Percentiles rank a stretch among this genome's conserved stretches.
phyloP scores from a whole-genome alignment of 2,888 invertebrate species.

The Leptinotarsa juncta region DNA sequence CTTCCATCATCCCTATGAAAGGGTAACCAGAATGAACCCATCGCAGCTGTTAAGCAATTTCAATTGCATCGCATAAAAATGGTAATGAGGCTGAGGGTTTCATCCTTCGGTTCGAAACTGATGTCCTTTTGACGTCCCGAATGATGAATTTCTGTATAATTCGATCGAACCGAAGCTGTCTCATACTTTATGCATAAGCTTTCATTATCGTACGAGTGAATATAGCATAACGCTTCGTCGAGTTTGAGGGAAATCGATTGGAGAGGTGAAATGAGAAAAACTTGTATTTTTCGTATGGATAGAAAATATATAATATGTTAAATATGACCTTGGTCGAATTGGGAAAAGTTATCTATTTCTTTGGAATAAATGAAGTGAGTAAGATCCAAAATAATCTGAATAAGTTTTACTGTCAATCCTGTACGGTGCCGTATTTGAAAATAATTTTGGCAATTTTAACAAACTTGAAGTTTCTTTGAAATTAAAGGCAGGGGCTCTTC shows the following conservation, averaged over 20 bases:
- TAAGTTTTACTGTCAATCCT: too few species aligned
- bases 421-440: too few species aligned
- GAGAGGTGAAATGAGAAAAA: too few species aligned
- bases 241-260: background rate
- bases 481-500: too few species aligned
- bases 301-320: too few species aligned
- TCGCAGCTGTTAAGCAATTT: background rate
- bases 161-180: slow-evolving; percentile 4
- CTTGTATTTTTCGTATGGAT: too few species aligned
- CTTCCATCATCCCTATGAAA: background rate
- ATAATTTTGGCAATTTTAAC: too few species aligned
- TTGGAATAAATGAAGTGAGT: too few species aligned
- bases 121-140: background rate
- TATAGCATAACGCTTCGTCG: background rate
- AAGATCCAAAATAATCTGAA: too few species aligned
- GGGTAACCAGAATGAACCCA: background rate
- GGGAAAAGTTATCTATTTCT: too few species aligned
- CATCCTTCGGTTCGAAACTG: background rate
- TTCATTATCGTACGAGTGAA: background rate
- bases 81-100: background rate
- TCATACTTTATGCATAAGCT: slow-evolving; percentile 10
- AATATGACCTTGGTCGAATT: too few species aligned
- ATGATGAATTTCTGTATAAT: slow-evolving; percentile 4
- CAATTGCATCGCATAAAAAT: slow-evolving; percentile 5
- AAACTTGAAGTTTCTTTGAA: too few species aligned